Conservation (phyloP, 2,797 vertebrate species). For the Hapalemur alaotrensis region DNA sequence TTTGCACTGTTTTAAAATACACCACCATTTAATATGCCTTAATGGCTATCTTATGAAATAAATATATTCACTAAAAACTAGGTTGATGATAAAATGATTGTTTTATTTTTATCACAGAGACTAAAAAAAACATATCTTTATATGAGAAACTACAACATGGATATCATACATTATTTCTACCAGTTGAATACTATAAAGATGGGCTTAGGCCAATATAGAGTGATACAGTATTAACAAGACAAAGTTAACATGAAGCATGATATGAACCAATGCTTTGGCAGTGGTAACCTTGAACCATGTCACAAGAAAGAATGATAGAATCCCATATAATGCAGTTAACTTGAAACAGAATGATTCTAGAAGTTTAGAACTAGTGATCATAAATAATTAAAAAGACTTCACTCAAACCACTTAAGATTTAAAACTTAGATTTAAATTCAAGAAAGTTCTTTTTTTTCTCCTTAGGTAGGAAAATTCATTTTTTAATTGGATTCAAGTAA, state of each 20-base stretch:
- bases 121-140: slow-evolving; percentile 25
- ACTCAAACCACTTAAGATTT: background rate
- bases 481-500: slow-evolving; percentile 16
- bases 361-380: slow-evolving; percentile 6
- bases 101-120: slow-evolving; percentile 47
- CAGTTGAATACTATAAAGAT: background rate
- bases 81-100: background rate
- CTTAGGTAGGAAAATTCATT: background rate
- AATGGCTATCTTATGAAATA: background rate
- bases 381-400: background rate
- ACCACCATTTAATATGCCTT: background rate
- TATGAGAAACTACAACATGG: slow-evolving; percentile 5
- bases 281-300: slow-evolving; percentile 5
- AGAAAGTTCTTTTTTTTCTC: background rate
- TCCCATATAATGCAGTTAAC: background rate
- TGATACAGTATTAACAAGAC: slow-evolving; percentile 43
- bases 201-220: slow-evolving; percentile 34
- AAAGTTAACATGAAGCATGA: slow-evolving; percentile 51
- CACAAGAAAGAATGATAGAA: background rate
- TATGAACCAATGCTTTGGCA: slow-evolving; percentile 25
- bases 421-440: slow-evolving; percentile 16
- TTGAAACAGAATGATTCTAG: background rate
- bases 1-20: background rate
- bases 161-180: slow-evolving; percentile 36
- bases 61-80: background rate